phyloP scores from a whole-genome alignment of 2,797 vertebrate species.

The Carcharodon carcharias region DNA sequence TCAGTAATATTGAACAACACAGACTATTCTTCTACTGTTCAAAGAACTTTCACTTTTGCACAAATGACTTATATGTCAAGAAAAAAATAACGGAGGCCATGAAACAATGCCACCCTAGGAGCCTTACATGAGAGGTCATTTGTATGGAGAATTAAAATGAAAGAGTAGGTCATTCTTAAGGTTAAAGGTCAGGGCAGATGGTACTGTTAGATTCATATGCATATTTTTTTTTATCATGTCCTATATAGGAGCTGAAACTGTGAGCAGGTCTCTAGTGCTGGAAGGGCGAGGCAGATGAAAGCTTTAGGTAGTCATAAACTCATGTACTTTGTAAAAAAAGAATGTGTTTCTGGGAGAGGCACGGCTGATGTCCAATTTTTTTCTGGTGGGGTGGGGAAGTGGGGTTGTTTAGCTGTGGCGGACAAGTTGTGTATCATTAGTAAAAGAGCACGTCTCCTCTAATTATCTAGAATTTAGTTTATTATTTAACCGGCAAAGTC shows the following conservation, averaged over 20 bases:
- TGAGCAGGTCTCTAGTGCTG: conserved; percentile 52
- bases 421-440: neutral
- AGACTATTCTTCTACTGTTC: neutral
- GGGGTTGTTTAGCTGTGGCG: neutral
- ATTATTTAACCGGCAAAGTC: conserved; percentile 21
- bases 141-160: conserved; percentile 64
- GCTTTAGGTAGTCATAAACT: neutral
- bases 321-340: neutral
- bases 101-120: conserved; percentile 52
- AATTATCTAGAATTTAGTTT: conserved; percentile 21
- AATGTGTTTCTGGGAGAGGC: neutral
- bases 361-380: neutral
- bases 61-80: conserved; percentile 46
- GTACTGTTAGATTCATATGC: conserved; percentile 62
- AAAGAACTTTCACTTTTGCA: conserved; percentile 30
- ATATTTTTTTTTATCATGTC: conserved; percentile 46
- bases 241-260: conserved; percentile 50
- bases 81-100: conserved; percentile 49
- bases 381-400: neutral
- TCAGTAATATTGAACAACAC: conserved; percentile 21
- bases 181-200: conserved; percentile 64
- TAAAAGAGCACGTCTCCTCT: conserved; percentile 3
- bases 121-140: conserved; percentile 58
- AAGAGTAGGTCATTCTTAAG: conserved; percentile 57
- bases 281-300: neutral